These are phyloP conservation scores for Ctenochaetus hawaiiensis DNA, from an alignment of 2,797 vertebrate species.

Conservation along the genomic window DNA sequence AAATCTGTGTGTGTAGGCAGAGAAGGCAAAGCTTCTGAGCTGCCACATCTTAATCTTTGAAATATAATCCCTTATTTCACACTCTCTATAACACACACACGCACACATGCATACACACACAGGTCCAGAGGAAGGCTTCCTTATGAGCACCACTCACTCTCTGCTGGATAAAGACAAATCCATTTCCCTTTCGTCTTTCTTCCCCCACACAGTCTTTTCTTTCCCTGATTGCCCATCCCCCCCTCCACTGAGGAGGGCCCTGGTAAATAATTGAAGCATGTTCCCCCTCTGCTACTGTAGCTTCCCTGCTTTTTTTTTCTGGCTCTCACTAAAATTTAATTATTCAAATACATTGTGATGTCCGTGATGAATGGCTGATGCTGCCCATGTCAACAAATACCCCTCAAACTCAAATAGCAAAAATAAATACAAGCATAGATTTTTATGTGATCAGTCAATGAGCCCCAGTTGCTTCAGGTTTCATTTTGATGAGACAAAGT, in stretches of 20 bases:
- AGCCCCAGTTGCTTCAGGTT: not conserved
- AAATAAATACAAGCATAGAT: not conserved
- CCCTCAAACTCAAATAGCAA: not conserved
- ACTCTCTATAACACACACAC: conserved; percentile 30
- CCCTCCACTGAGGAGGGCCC: conserved; percentile 58
- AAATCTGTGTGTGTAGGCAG: not conserved
- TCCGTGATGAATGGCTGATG: not conserved
- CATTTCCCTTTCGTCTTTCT: conserved; percentile 49
- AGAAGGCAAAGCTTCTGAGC: conserved; percentile 18
- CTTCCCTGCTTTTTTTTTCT: conserved; percentile 34
- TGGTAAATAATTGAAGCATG: conserved; percentile 81
- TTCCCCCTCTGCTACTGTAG: conserved; percentile 46
- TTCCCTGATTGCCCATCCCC: conserved; percentile 67
- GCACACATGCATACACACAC: conserved; percentile 28
- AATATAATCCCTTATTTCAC: conserved; percentile 24
- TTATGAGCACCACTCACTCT: conserved; percentile 37
- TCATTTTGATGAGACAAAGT: not conserved
- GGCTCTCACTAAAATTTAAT: conserved; percentile 20
- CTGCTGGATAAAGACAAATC: conserved; percentile 55
- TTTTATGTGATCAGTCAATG: not conserved
- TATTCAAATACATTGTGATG: not conserved
- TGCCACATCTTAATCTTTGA: conserved; percentile 7
- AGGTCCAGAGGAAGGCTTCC: conserved; percentile 36
- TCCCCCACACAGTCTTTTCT: conserved; percentile 56
- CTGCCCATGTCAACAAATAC: not conserved